phyloP scores from a whole-genome alignment of 1,140 invertebrate species.

The Ips typographus region DNA sequence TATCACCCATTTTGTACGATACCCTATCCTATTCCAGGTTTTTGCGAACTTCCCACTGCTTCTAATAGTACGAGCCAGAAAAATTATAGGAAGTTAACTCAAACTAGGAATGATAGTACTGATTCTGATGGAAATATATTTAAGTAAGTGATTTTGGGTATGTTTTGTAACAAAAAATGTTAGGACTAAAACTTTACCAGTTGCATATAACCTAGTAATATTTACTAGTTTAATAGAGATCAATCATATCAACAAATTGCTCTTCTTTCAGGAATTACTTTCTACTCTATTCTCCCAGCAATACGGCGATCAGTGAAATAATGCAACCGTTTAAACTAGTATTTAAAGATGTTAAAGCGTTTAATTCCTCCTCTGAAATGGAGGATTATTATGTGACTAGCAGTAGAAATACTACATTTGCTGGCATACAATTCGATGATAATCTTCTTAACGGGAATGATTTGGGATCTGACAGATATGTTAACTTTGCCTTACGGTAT shows the following conservation, averaged over 20 bases:
- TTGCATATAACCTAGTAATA: no score
- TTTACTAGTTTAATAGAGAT: no score
- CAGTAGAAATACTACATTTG: not conserved
- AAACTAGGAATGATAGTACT: not conserved
- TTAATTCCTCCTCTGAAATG: not conserved
- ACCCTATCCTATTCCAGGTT: not conserved
- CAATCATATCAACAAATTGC: no score
- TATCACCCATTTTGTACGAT: conserved; percentile 46
- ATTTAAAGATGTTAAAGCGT: not conserved
- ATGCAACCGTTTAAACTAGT: not conserved
- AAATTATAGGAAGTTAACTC: not conserved
- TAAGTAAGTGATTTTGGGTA: not conserved
- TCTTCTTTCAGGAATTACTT: not conserved
- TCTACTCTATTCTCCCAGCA: not conserved
- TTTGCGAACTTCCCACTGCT: not conserved
- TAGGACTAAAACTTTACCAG: no score
- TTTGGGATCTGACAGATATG: not conserved
- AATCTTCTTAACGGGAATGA: not conserved
- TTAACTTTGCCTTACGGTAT: not conserved
- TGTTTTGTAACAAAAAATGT: not conserved
- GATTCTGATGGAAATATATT: not conserved
- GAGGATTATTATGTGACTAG: not conserved
- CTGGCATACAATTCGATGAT: not conserved
- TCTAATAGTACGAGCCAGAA: not conserved
- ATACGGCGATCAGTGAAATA: not conserved